A percentile compares a stretch with the other conserved stretches of the same genome.
These are phyloP conservation scores for Salvator merianae DNA, from an alignment of 2,113 vertebrate genomes.

Conservation along the genomic window DNA sequence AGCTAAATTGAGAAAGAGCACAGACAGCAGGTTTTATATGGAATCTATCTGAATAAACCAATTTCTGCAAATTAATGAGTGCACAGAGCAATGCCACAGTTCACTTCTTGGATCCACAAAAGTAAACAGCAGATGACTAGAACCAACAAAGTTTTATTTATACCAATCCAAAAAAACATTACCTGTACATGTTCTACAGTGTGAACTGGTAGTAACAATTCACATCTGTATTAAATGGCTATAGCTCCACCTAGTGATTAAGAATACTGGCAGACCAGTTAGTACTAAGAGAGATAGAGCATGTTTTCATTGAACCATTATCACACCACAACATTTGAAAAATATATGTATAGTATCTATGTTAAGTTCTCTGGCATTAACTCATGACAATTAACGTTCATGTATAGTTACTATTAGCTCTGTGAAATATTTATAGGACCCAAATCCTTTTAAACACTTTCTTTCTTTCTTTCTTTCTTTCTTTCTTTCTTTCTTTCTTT, in stretches of 20 bases:
- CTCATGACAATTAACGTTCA: background rate
- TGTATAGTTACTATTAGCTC: background rate
- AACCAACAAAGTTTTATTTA: background rate
- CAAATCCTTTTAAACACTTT: background rate
- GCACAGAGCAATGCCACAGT: background rate
- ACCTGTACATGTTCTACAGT: background rate
- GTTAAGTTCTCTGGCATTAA: background rate
- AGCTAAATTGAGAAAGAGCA: background rate
- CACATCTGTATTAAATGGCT: background rate
- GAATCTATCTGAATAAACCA: background rate
- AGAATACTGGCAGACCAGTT: background rate
- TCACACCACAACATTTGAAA: background rate
- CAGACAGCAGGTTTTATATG: background rate
- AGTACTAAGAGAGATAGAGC: background rate
- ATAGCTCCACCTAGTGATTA: slow-evolving; percentile 19
- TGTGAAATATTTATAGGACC: no score
- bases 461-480: no score
- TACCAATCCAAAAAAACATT: background rate
- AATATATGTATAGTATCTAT: background rate
- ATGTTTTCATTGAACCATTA: background rate
- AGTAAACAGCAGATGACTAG: background rate
- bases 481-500: no score
- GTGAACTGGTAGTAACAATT: background rate
- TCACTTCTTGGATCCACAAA: background rate
- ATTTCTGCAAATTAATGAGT: background rate